Evolutionary conservation across 2,113 vertebrate genomes (phyloP), one percentile per base, ranked within the genome.

Genomic region (Bombycilla garrulus): DNA sequence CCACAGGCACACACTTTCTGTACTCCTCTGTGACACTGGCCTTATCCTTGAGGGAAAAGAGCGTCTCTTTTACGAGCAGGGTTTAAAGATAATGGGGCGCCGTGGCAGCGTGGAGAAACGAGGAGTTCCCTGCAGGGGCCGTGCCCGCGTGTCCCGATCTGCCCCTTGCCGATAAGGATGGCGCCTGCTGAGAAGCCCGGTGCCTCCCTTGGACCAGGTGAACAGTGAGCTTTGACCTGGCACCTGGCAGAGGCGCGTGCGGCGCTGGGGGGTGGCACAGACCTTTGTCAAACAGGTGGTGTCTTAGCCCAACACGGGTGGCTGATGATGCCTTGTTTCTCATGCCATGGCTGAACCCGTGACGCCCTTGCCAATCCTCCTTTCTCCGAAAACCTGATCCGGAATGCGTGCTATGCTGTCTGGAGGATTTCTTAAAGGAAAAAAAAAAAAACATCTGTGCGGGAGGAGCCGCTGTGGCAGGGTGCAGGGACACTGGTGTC

Each of bases 1-100:
- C 33, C 15, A 0, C 0, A 3, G n/a, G 4, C 54, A 2, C 14
- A 2, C 17, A 1, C 23, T n/a, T 48, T 33, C 25, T 2, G 0
- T 15, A 65, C n/a, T 78, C 25, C 40, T 35, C 12, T 5, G 2
- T 47, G 86, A 58, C 47, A 23, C 7, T 72, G 48, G 33, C 12
- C 57, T 38, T 54, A 54, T 40, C 80, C n/a, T 80, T 42, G 65
- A 54, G 47, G 72, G 51, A 84, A 22, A 36, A 72, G 72, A 74
- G 35, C 73, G 40, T 58, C 51, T 29, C 51, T 74, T 66, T 45
- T 29, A 26, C 7, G 38, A 53, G 54, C 51, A 18, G 38, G 29
- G 42, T 66, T 84, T 76, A 66, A 35, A 60, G 35, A 58, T 38
- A 74, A 40, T 5, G 5, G 72, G 82, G 74, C 0, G 5, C 35